Evolutionary conservation across 2,797 vertebrate species (phyloP), one percentile per base, ranked within the genome.

Genomic region (Myotis vivesi): DNA sequence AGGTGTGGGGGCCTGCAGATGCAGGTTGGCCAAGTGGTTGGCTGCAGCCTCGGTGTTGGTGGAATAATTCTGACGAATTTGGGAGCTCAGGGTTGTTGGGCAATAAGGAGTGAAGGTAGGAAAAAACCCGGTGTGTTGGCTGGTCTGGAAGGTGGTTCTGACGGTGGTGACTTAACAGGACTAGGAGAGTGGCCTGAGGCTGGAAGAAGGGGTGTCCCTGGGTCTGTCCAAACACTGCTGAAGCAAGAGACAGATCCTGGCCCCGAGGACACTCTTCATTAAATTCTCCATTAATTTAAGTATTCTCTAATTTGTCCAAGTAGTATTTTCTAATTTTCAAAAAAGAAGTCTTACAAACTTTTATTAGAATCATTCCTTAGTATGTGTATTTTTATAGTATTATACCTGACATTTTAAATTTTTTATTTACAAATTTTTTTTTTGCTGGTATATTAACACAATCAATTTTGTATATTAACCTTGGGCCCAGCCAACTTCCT

Each of bases 231-330:
- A 25, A 57, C 23, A 57, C 55, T 57, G 55, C 4, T 57, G 55
- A 11, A 57, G 55, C 55, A 25, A 25, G 22, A 57, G 23, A 23
- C 55, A 57, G 55, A 57, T 25, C 55, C 23, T 4, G 55, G 9
- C 9, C 23, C 8, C 3, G 3, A 25, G 55, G 23, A 9, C 22
- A 57, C 55, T 57, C 55, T 6, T 10, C 25, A 59, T 30, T 64
- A 2, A 51, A 28, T 19, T 76, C 2, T 86, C 23, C 5, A 77
- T 22, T 73, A 51, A 28, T 79, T 84, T 83, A 68, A 77, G 4
- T 79, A 84, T 73, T 66, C 33, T 68, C 79, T 68, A 84, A 10
- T 80, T 88, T 66, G 9, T 79, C n/a, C 72, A 87, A 94, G 66
- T 5, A 51, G 51, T 73, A 1, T 44, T 81, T 53, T 1, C 12